phyloP scores from a whole-genome alignment of 1,140 invertebrate genomes.

The Ceratosolen fusciceps region DNA sequence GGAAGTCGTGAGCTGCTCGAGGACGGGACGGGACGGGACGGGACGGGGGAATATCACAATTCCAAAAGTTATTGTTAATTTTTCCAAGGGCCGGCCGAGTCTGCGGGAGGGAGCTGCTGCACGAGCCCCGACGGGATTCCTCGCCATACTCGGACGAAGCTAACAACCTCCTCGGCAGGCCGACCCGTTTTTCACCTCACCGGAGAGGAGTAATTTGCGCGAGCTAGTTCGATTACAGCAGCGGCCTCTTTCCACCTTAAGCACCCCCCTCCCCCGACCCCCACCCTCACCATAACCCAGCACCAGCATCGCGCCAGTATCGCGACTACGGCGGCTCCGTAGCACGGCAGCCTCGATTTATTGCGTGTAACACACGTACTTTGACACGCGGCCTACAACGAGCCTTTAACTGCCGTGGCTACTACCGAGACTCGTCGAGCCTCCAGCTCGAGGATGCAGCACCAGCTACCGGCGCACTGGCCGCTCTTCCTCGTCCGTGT shows the following conservation, averaged over 20 bases:
- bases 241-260: no score
- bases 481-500: background rate
- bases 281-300: no score
- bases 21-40: no score
- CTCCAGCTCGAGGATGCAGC: background rate
- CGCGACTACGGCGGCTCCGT: no score
- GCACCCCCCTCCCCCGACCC: no score
- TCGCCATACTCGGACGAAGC: background rate
- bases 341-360: conserved; percentile 24
- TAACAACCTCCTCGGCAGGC: background rate
- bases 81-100: background rate
- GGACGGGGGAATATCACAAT: conserved; percentile 6
- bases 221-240: conserved; percentile 30
- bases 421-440: background rate
- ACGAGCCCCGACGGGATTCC: background rate
- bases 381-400: background rate
- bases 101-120: no score
- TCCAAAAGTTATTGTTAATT: background rate
- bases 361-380: conserved; percentile 24
- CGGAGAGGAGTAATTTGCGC: conserved; percentile 1
- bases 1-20: background rate
- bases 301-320: no score
- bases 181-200: background rate
- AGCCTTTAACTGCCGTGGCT: background rate
- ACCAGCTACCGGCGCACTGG: background rate